These are phyloP conservation scores for Patiria miniata DNA, from an alignment of 35 echinoderm and acorn worm species.

Conservation along the genomic window DNA sequence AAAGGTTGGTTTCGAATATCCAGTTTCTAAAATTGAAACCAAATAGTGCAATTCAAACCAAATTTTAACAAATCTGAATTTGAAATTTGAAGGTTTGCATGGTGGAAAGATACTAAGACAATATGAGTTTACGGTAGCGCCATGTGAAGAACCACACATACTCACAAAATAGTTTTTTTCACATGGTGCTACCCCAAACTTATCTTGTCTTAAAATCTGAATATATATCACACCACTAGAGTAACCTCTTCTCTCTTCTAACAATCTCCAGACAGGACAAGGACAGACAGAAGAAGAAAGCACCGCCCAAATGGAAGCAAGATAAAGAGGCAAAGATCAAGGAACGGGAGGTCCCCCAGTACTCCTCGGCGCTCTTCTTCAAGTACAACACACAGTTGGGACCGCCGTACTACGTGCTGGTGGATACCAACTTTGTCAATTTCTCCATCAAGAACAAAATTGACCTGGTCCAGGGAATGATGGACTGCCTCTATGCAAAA, in stretches of 20 bases:
- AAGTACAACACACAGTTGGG: conserved; percentile 98
- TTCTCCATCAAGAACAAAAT: conserved; percentile 98
- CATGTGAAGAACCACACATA: too few species aligned
- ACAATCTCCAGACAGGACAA: conserved; percentile 71
- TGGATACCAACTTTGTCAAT: conserved; percentile 98
- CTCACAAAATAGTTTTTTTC: too few species aligned
- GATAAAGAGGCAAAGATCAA: conserved; percentile 62
- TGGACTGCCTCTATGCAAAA: conserved; percentile 97
- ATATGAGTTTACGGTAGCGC: too few species aligned
- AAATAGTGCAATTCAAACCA: too few species aligned
- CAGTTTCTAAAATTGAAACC: too few species aligned
- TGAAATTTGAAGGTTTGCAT: too few species aligned
- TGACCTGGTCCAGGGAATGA: conserved; percentile 91
- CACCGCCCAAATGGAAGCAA: conserved; percentile 64
- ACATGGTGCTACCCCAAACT: too few species aligned
- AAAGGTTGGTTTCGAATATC: too few species aligned
- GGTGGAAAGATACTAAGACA: too few species aligned
- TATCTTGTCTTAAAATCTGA: too few species aligned
- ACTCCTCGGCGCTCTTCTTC: conserved; percentile 96
- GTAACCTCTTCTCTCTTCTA: neutral
- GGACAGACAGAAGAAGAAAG: conserved; percentile 68
- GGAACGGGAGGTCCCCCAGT: conserved; percentile 85
- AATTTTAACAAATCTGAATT: too few species aligned
- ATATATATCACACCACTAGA: neutral
- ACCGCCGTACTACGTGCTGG: conserved; percentile 88